Base-by-base conservation (phyloP, 1,140 invertebrate species). In the Nixonia krombeini region DNA sequence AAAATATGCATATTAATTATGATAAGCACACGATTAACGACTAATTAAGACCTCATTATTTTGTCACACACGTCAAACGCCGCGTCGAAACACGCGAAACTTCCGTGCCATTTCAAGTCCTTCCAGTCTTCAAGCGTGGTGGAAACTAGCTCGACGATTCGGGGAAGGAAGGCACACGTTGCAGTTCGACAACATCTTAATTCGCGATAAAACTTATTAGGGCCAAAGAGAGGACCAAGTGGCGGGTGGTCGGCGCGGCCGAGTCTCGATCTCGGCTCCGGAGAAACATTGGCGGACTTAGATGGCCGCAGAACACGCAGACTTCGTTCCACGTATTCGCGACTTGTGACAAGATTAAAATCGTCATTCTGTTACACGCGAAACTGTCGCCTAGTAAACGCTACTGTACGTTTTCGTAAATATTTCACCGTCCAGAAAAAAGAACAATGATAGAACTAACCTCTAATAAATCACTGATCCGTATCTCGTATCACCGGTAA, bases 191-290 rank as follows among this genome's bases (percentile, higher is more conserved):
- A 74, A 80, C 76, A 80, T 80, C 77, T 80, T 80, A 80, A 80
- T 80, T 80, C 77, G 77, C 73, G 78, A 80, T 80, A 80, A 80
- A 79, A 77, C 70, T 65, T 77, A 79, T 80, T 80, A 78, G 64
- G 73, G 74, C 67, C 74, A 57, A 68, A 66, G 72, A 68, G 67
- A 69, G 16, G 53, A 74, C 71, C 51, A 37, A 41, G 10, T 68
- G 33, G 57, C 58, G 53, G 18, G 18, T 7, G 38, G 25, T 25
- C 44, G n/a, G 12, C 21, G 31, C 25, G 15, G 57, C 51, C 37
- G 51, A 40, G 63, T 56, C 59, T 63, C 47, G 50, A 62, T 46
- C 52, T 70, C 21, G 35, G 51, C 46, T 45, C 58, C 25, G 35
- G 37, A 58, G 49, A 51, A 47, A 66, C 33, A 12, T 16, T 26